Percentiles rank a stretch among this genome's conserved stretches.
phyloP scores from a whole-genome alignment of 2,113 vertebrate genomes.

The Ptilorrhoa leucosticta region DNA sequence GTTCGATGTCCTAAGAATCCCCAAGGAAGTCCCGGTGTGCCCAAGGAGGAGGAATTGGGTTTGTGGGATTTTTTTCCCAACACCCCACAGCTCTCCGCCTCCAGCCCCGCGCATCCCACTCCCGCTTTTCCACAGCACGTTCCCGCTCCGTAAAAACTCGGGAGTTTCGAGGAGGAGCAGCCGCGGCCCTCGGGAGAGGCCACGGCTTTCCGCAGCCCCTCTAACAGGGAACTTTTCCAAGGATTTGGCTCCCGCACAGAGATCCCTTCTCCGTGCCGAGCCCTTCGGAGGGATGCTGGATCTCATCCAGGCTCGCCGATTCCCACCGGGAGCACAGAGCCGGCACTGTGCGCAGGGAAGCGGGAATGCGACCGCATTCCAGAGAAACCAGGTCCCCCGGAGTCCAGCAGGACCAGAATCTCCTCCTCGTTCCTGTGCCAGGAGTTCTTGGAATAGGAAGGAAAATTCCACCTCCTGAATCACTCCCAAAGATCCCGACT shows the following conservation, averaged over 20 bases:
- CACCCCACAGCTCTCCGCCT: background rate
- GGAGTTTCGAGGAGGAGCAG: background rate
- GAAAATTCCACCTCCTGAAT: background rate
- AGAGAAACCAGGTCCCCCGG: background rate
- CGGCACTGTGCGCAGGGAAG: background rate
- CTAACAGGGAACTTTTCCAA: background rate
- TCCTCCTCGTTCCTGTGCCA: background rate
- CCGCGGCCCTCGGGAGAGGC: background rate
- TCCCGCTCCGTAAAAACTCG: rapidly evolving
- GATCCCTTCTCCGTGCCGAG: background rate
- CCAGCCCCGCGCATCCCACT: rapidly evolving
- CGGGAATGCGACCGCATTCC: background rate
- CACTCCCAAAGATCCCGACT: background rate
- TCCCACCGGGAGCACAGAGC: background rate
- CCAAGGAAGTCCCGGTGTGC: rapidly evolving
- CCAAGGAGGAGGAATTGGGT: background rate
- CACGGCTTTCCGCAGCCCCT: background rate
- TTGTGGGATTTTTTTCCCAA: background rate
- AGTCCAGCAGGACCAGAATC: too few species aligned
- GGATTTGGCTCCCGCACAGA: background rate
- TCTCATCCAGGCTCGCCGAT: background rate
- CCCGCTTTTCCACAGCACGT: background rate
- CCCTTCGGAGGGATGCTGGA: background rate
- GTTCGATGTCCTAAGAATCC: background rate
- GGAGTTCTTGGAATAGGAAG: background rate